Evolutionary conservation across 2,797 vertebrate species (phyloP), one percentile per base, ranked within the genome.

Genomic region (Serranus cabrilla): DNA sequence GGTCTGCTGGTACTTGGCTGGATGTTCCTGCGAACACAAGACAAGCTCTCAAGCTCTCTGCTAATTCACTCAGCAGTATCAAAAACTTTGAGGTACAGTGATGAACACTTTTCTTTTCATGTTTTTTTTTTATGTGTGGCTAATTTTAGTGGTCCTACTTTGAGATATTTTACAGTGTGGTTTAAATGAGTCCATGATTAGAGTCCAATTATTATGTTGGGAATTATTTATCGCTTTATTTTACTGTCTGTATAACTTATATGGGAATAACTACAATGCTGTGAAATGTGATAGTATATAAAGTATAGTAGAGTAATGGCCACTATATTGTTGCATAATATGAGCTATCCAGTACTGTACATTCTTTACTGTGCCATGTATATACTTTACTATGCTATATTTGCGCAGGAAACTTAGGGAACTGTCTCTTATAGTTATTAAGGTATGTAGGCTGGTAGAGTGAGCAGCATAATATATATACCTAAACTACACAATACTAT

Each of bases 1-100:
- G 42, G 50, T 71, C 42, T 49, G 76, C 67, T 80, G 58, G 46
- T 4, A 47, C 39, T 65, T 57, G 47, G 17, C 51, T 69, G 63
- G 72, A 78, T 40, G 57, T 56, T 71, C 67, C 74, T 78, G 49
- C 14, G 25, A 67, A 52, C 51, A 43, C 58, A 70, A 47, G 69
- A 71, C 34, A 25, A 52, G 37, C 56, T 59, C 31, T 31, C 34
- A 34, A 34, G 63, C 62, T 68, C 46, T 70, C 10, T 42, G 56
- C 37, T 7, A 34, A 63, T 5, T 51, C 46, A 51, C 45, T 64
- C 46, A 55, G 45, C 59, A 46, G 42, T 5, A n/a, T 50, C 27
- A 50, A 58, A 34, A 73, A 74, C 62, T 54, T 71, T 46, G 43
- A 89, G 86, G 88, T 91, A 90, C 9, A 55, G 75, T 70, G 42